Evolutionary conservation across 2,113 vertebrate genomes (phyloP).

Genomic region (Ptychochromis oligacanthus): DNA sequence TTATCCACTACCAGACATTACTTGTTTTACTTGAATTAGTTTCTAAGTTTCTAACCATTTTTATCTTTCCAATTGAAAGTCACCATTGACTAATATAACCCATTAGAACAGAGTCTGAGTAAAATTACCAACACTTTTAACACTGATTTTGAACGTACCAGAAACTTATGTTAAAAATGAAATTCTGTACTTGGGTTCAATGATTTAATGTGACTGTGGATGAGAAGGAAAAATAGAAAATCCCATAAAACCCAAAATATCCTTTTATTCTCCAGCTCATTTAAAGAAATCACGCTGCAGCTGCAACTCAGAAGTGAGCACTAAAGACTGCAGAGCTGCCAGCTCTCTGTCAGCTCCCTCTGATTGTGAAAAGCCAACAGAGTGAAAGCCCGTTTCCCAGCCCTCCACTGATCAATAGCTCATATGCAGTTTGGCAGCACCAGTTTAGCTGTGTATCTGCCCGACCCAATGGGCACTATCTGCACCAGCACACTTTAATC

Average conservation of each 20-base stretch:
- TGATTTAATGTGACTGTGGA: background rate
- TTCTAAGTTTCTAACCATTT: background rate
- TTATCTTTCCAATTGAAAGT: background rate
- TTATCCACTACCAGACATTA: background rate
- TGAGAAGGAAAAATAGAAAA: background rate
- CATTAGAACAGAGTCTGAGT: background rate
- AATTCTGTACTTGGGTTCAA: background rate
- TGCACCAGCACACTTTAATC: slow-evolving; percentile 49
- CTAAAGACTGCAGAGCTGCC: slow-evolving; percentile 3
- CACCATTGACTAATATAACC: background rate
- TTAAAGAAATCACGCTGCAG: background rate
- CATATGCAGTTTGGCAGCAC: slow-evolving; percentile 24
- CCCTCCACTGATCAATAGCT: slow-evolving; percentile 50
- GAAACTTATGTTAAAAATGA: background rate
- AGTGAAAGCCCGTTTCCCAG: slow-evolving; percentile 5
- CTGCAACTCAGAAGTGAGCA: slow-evolving; percentile 25
- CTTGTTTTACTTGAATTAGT: background rate
- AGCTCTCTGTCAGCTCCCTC: background rate
- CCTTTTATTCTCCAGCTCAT: background rate
- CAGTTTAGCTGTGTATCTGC: slow-evolving; percentile 19
- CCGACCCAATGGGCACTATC: slow-evolving; percentile 9
- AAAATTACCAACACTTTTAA: background rate
- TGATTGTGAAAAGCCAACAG: slow-evolving; percentile 34
- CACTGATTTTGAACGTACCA: background rate
- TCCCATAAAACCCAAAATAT: background rate